phyloP scores from a whole-genome alignment of 2,797 vertebrate species.

The Eupleurogrammus muticus region DNA sequence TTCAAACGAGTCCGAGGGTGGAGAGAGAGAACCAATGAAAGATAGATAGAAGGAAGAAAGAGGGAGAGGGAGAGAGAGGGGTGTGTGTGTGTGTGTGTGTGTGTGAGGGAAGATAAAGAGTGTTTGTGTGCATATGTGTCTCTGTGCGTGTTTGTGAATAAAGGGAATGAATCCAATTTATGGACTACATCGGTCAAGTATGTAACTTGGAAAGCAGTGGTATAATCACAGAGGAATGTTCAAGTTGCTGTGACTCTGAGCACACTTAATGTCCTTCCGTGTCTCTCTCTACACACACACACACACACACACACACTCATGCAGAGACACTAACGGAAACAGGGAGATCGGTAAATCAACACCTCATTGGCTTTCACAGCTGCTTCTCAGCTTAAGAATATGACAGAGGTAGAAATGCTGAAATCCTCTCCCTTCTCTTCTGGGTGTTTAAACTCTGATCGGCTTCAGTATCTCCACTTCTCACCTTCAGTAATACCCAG shows the following conservation, averaged over 20 bases:
- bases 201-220: conserved; percentile 68
- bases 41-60: not conserved
- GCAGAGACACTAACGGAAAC: too few species aligned
- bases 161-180: conserved; percentile 60
- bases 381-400: conserved; percentile 48
- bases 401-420: conserved; percentile 21
- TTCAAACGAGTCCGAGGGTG: conserved; percentile 59
- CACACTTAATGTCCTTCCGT: conserved; percentile 52
- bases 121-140: conserved; percentile 21
- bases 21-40: not conserved
- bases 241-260: conserved; percentile 61
- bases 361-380: conserved; percentile 61
- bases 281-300: conserved; percentile 14
- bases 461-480: conserved; percentile 13
- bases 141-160: conserved; percentile 40
- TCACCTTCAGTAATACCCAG: conserved; percentile 9
- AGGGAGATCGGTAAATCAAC: conserved; percentile 56
- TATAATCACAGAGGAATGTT: conserved; percentile 81
- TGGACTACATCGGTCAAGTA: conserved; percentile 68
- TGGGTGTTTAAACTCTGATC: conserved; percentile 20
- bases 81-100: conserved; percentile 20
- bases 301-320: conserved; percentile 20
- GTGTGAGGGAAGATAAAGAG: conserved; percentile 21
- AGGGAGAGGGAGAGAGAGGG: conserved; percentile 17
- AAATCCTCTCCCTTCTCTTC: conserved; percentile 24